Percentiles rank a stretch among this genome's conserved stretches.
These are phyloP conservation scores for Thrips palmi DNA, from an alignment of 1,140 invertebrate genomes.

Conservation along the genomic window DNA sequence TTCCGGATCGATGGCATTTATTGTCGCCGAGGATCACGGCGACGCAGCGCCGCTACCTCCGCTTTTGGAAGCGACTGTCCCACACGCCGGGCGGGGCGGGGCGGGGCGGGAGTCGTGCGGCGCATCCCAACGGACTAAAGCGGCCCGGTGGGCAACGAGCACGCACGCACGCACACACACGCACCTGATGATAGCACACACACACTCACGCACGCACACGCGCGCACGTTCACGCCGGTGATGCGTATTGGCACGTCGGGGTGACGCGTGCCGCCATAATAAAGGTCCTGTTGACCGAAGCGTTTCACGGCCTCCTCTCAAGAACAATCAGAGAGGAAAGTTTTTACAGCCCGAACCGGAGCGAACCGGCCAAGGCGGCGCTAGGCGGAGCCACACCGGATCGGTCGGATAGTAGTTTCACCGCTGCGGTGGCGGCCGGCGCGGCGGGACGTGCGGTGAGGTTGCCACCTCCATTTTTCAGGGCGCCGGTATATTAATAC, in stretches of 20 bases:
- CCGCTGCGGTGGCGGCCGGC: no score
- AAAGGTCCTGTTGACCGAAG: not conserved
- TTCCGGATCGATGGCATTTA: not conserved
- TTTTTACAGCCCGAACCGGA: not conserved
- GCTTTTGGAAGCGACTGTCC: no score
- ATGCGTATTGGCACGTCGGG: not conserved
- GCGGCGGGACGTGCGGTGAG: no score
- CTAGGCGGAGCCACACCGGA: not conserved
- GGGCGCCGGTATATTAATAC: no score
- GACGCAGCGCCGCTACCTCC: not conserved
- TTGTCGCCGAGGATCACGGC: not conserved
- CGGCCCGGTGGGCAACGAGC: not conserved
- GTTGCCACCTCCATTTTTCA: no score
- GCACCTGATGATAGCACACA: slow-evolving; percentile 3
- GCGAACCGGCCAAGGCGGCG: not conserved
- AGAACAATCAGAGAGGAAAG: no score
- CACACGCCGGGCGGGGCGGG: no score
- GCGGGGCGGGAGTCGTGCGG: no score
- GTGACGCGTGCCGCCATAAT: not conserved
- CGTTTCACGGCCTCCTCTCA: no score
- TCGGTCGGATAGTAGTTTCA: not conserved
- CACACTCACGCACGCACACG: not conserved
- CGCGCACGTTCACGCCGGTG: slow-evolving; percentile 7
- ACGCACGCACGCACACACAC: slow-evolving; percentile 7
- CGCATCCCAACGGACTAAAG: slow-evolving; percentile 1